A percentile compares a stretch with the other conserved stretches of the same genome.
phyloP scores from a whole-genome alignment of 2,113 vertebrate species.

The Phylloscopus trochiloides region DNA sequence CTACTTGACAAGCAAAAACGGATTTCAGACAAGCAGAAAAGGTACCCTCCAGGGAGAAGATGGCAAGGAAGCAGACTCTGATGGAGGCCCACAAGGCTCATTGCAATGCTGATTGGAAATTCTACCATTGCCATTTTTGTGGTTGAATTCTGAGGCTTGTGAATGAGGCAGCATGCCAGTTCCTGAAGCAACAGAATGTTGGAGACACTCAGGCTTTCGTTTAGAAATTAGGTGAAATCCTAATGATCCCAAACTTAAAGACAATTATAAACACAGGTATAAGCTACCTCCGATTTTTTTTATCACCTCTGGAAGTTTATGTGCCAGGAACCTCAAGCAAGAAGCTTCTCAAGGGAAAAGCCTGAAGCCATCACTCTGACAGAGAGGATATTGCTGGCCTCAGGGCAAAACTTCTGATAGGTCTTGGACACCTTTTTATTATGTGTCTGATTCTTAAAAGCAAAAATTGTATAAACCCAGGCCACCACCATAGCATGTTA shows the following conservation, averaged over 20 bases:
- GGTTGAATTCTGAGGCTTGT: not conserved
- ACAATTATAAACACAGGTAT: not conserved
- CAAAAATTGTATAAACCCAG: not conserved
- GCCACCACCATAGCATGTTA: not conserved
- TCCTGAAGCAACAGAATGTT: not conserved
- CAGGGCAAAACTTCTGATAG: not conserved
- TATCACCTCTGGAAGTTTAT: not conserved
- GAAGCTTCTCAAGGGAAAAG: not conserved
- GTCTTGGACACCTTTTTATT: not conserved
- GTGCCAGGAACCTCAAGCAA: not conserved
- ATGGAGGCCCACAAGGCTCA: not conserved
- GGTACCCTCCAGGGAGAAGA: not conserved
- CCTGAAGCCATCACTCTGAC: not conserved
- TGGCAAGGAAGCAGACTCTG: not conserved
- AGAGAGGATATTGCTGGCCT: not conserved
- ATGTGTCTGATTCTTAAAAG: not conserved
- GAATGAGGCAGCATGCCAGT: rapidly evolving
- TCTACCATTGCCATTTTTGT: not conserved
- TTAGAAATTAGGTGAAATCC: not conserved
- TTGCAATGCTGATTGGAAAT: not conserved
- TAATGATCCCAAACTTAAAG: not conserved
- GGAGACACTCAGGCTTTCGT: not conserved
- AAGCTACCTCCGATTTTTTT: not conserved
- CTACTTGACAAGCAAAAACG: not conserved
- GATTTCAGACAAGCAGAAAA: not conserved